Percentiles rank a stretch among this genome's conserved stretches.
These are phyloP conservation scores for Tragelaphus oryx DNA, from an alignment of 2,797 vertebrate species.

Conservation along the genomic window DNA sequence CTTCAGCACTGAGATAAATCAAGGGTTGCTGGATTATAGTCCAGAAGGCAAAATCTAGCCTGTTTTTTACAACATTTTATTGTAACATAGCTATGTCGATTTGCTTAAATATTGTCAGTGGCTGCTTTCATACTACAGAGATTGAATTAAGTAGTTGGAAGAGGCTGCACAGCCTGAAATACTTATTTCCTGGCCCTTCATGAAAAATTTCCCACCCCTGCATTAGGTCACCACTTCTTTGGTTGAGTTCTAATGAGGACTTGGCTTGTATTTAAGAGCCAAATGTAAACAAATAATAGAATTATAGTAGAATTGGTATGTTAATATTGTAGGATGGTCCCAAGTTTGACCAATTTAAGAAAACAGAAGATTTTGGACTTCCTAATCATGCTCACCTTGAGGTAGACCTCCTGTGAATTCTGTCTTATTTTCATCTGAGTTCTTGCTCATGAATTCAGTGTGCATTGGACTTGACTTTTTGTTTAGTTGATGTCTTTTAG, in stretches of 20 bases:
- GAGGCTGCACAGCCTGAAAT: not conserved
- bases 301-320: not conserved
- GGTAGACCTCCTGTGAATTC: not conserved
- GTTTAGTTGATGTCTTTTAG: conserved; percentile 1
- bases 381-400: not conserved
- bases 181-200: not conserved
- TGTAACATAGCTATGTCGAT: not conserved
- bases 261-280: not conserved
- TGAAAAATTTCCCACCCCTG: not conserved
- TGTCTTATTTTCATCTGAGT: not conserved
- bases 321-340: not conserved
- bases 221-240: not conserved
- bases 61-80: conserved; percentile 28
- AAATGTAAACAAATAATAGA: not conserved
- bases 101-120: not conserved
- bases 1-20: not conserved
- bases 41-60: not conserved
- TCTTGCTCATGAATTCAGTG: not conserved
- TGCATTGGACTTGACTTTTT: not conserved
- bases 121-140: not conserved
- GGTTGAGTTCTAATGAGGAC: not conserved
- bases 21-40: not conserved
- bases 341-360: not conserved
- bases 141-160: not conserved
- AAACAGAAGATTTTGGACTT: not conserved